phyloP scores from a whole-genome alignment of 2,113 vertebrate genomes.

The Thinocorus orbignyianus region DNA sequence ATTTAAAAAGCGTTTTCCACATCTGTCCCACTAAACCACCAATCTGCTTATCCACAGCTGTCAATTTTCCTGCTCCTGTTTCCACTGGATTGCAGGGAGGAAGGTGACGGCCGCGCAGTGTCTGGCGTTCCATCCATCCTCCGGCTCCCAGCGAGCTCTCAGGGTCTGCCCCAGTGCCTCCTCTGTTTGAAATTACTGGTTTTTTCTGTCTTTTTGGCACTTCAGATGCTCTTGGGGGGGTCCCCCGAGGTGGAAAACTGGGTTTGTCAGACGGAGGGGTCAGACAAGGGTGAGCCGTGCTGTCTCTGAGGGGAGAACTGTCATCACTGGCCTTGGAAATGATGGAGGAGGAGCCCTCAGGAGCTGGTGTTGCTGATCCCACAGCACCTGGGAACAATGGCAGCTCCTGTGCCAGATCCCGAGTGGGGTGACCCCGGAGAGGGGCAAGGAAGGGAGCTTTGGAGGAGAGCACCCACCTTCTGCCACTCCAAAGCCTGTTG shows the following conservation, averaged over 20 bases:
- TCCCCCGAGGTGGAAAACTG: slow-evolving; percentile 12
- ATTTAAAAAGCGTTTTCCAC: slow-evolving; percentile 58
- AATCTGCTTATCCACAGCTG: slow-evolving; percentile 56
- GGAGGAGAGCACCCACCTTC: not conserved
- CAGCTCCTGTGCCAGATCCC: not conserved
- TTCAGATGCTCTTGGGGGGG: slow-evolving; percentile 11
- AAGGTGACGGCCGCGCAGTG: not conserved
- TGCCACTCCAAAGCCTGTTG: not conserved
- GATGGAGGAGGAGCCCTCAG: not conserved
- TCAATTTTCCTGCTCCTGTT: slow-evolving; percentile 23
- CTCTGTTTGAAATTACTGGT: slow-evolving; percentile 7
- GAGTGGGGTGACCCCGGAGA: not conserved
- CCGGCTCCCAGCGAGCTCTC: slow-evolving; percentile 42
- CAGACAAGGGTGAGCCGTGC: slow-evolving; percentile 33
- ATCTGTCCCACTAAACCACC: slow-evolving; percentile 53
- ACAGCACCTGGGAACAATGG: not conserved
- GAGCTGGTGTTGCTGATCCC: not conserved
- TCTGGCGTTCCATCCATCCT: slow-evolving; percentile 47
- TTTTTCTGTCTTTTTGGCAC: slow-evolving; percentile 16
- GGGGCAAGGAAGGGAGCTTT: not conserved
- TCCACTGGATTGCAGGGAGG: slow-evolving; percentile 41
- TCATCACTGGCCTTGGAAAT: not conserved
- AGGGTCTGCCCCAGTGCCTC: slow-evolving; percentile 26
- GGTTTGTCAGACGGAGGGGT: slow-evolving; percentile 51
- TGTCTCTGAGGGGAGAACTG: slow-evolving; percentile 19